phyloP scores from a whole-genome alignment of 2,113 vertebrate species.

The Cervus canadensis region DNA sequence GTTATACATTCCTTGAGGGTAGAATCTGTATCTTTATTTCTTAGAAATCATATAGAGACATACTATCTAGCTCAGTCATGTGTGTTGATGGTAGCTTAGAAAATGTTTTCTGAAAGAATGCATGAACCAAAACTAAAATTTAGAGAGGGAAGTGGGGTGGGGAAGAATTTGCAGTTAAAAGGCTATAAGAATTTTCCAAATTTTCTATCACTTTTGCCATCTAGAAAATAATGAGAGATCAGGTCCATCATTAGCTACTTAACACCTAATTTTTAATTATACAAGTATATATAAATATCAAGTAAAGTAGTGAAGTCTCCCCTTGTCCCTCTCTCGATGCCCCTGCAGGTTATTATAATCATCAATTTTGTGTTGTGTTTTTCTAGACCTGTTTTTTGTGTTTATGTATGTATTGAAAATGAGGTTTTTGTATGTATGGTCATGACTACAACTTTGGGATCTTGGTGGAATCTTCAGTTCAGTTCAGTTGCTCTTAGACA shows the following conservation, averaged over 20 bases:
- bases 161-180: constrained; percentile 22
- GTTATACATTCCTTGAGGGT: neutral
- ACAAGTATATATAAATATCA: neutral
- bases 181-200: neutral
- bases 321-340: neutral
- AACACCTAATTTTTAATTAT: constrained; percentile 9
- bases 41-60: neutral
- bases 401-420: constrained; percentile 28
- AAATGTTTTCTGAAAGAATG: constrained; percentile 27
- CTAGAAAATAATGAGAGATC: constrained; percentile 18
- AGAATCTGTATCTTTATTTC: neutral
- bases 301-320: neutral
- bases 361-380: constrained; percentile 8
- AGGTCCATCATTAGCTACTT: neutral
- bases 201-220: neutral
- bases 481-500: neutral
- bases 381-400: neutral
- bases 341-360: neutral
- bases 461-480: neutral
- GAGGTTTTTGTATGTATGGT: neutral
- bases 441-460: constrained; percentile 28
- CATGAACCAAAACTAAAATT: constrained; percentile 21
- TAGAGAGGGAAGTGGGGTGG: neutral
- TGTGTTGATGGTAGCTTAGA: neutral
- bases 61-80: neutral